Conservation (phyloP, 2,888 invertebrate genomes). For the Platypus cylindrus region DNA sequence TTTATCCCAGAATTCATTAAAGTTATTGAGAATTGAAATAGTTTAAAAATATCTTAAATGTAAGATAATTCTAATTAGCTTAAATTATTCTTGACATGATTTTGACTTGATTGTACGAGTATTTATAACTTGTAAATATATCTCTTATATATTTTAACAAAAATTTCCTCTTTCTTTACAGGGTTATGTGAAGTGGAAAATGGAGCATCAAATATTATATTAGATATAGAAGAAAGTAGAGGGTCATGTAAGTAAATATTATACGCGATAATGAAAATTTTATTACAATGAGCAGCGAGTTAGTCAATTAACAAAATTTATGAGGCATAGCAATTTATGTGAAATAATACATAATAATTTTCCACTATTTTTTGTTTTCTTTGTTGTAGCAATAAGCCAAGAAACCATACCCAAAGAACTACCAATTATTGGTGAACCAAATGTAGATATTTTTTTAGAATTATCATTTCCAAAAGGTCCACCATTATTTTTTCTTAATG, state of each 20-base stretch:
- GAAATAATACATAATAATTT: background rate
- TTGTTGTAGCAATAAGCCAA: conserved; percentile 50
- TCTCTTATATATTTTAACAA: too few relatives aligned
- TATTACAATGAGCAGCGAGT: background rate
- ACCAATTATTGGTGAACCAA: conserved; percentile 74
- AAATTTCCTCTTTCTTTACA: conserved; percentile 28
- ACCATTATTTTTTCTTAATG: conserved; percentile 66
- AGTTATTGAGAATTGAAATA: too few relatives aligned
- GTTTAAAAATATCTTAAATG: too few relatives aligned
- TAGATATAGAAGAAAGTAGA: conserved; percentile 82
- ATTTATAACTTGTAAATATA: too few relatives aligned
- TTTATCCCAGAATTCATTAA: too few relatives aligned
- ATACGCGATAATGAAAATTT: background rate
- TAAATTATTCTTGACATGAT: too few relatives aligned
- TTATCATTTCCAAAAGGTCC: conserved; percentile 69
- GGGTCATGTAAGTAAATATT: conserved; percentile 59
- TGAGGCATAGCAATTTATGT: too few relatives aligned
- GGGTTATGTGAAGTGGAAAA: conserved; percentile 74
- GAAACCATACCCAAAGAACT: conserved; percentile 66
- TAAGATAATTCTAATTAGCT: too few relatives aligned
- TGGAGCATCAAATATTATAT: conserved; percentile 76
- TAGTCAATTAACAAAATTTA: background rate
- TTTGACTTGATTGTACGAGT: too few relatives aligned
- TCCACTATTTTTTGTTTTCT: background rate
- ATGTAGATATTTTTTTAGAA: conserved; percentile 62